A percentile compares a stretch with the other conserved stretches of the same genome.
phyloP scores from a whole-genome alignment of 2,888 invertebrate species.

The Lumbricus terrestris region DNA sequence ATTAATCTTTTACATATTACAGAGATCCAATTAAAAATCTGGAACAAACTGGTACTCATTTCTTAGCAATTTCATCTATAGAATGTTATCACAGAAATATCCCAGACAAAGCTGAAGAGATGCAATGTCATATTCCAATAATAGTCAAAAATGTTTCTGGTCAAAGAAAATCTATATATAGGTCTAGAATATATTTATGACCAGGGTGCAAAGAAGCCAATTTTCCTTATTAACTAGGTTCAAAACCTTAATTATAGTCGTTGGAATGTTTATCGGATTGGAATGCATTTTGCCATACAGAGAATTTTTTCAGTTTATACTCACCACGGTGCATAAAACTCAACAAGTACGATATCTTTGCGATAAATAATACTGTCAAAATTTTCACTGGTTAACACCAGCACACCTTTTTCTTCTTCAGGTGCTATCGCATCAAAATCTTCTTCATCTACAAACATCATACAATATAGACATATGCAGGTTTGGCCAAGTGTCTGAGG shows the following conservation, averaged over 20 bases:
- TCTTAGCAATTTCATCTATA: not conserved
- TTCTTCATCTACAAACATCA: not conserved
- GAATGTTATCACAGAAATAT: too few relatives aligned
- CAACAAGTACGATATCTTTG: conserved; percentile 60
- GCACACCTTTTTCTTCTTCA: conserved; percentile 57
- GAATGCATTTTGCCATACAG: not conserved
- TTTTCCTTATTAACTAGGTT: too few relatives aligned
- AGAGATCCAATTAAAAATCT: not conserved
- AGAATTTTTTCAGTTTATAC: not conserved
- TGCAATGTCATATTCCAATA: too few relatives aligned
- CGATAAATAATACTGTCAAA: conserved; percentile 61
- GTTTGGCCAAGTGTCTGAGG: too few relatives aligned
- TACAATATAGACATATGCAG: too few relatives aligned
- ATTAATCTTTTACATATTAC: not conserved
- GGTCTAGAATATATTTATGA: too few relatives aligned
- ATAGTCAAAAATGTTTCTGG: too few relatives aligned
- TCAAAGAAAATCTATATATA: too few relatives aligned
- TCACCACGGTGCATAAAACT: conserved; percentile 58
- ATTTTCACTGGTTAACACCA: conserved; percentile 60
- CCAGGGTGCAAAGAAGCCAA: too few relatives aligned
- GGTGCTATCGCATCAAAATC: not conserved
- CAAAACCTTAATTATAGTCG: too few relatives aligned
- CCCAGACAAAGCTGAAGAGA: too few relatives aligned
- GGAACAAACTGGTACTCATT: not conserved
- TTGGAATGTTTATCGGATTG: too few relatives aligned